Conservation (phyloP, 1,140 invertebrate genomes). For the Cydia splendana region DNA sequence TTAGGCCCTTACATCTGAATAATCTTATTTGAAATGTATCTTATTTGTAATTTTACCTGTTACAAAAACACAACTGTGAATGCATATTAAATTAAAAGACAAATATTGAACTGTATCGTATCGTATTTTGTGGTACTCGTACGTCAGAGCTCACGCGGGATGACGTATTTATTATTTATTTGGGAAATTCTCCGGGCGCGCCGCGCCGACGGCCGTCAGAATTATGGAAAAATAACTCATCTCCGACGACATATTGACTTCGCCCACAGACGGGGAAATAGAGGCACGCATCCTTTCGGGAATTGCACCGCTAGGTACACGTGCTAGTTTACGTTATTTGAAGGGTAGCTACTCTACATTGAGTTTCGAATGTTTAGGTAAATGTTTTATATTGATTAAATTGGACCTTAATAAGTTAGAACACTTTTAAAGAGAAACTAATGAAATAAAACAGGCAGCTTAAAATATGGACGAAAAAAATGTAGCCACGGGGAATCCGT, state of each 20-base stretch:
- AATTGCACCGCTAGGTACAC: slow-evolving; percentile 59
- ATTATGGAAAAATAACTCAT: slow-evolving; percentile 79
- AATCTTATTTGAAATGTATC: too few species aligned
- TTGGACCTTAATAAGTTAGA: background rate
- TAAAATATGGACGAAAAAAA: slow-evolving; percentile 18
- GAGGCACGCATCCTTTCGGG: slow-evolving; percentile 60
- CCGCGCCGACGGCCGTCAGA: slow-evolving; percentile 49
- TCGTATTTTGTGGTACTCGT: slow-evolving; percentile 43
- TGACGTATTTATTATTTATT: slow-evolving; percentile 79
- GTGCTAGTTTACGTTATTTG: slow-evolving; percentile 41
- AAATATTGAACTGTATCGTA: slow-evolving; percentile 47
- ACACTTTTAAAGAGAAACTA: background rate
- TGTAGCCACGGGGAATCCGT: slow-evolving; percentile 9
- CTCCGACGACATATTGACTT: slow-evolving; percentile 75
- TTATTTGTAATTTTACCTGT: background rate
- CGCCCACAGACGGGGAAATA: slow-evolving; percentile 61
- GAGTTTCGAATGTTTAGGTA: background rate
- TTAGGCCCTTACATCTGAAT: too few species aligned
- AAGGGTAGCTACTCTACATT: slow-evolving; percentile 29
- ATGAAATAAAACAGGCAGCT: slow-evolving; percentile 3
- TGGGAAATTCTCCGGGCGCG: slow-evolving; percentile 66
- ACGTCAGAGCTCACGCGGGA: slow-evolving; percentile 46
- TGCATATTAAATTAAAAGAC: slow-evolving; percentile 61
- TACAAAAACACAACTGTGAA: slow-evolving; percentile 24
- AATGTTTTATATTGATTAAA: background rate